These are phyloP conservation scores for Morpho achilles DNA, from an alignment of 2,888 invertebrate genomes.

Conservation along the genomic window DNA sequence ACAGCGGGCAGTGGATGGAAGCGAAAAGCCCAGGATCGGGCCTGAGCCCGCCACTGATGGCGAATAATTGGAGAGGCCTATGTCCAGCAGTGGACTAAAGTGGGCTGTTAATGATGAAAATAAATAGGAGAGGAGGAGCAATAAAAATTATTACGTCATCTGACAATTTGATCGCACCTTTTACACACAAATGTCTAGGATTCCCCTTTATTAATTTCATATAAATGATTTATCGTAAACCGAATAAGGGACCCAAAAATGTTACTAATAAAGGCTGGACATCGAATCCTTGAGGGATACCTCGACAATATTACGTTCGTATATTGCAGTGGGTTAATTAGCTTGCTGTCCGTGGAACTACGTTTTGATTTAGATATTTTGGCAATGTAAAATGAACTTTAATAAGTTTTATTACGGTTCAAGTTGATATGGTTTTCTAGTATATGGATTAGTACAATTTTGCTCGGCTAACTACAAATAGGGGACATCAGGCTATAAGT, in stretches of 20 bases:
- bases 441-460: conserved; percentile 34
- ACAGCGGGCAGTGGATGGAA: too few relatives aligned
- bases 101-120: too few relatives aligned
- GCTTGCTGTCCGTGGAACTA: conserved; percentile 36
- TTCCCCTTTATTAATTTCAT: too few relatives aligned
- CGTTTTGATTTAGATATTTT: conserved; percentile 27
- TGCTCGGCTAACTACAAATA: conserved; percentile 24
- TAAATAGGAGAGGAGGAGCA: too few relatives aligned
- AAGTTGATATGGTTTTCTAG: conserved; percentile 6
- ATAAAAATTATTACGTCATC: too few relatives aligned
- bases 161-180: too few relatives aligned
- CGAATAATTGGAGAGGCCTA: too few relatives aligned
- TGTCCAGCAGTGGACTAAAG: too few relatives aligned
- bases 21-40: too few relatives aligned
- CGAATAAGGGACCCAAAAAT: conserved; percentile 20
- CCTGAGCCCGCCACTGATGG: too few relatives aligned
- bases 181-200: too few relatives aligned
- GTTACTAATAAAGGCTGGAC: conserved; percentile 26
- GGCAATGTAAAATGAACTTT: conserved; percentile 20
- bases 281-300: conserved; percentile 34
- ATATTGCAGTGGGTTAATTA: conserved; percentile 42
- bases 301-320: conserved; percentile 31
- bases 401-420: conserved; percentile 18
- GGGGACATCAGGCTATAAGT: conserved; percentile 13
- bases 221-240: background rate